Base-by-base conservation (phyloP, 2,113 vertebrate species). In the Pitta sordida region DNA sequence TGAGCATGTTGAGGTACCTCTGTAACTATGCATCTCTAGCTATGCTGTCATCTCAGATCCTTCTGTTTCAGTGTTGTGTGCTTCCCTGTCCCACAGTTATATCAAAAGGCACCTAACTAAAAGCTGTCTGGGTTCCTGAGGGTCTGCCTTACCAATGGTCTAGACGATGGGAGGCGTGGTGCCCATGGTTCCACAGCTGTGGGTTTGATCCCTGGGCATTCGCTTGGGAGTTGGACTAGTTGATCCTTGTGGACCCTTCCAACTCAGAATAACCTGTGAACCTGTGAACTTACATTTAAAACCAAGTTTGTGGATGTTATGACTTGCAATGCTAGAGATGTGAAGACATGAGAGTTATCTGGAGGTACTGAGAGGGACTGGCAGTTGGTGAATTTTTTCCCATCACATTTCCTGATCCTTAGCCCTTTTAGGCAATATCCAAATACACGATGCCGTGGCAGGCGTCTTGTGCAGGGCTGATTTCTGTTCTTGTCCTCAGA, bases 391-490 rank as follows among this genome's bases (percentile, higher is more conserved):
- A 76, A 29, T 43, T 46, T 56, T 77, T 91, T 65, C 24, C 44
- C 21, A 13, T 30, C 0, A 0, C 37, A 3, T 60, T 68, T 83
- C 46, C 44, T 58, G 32, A 30, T 69, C 39, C 67, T 46, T 26
- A 3, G 5, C 27, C 30, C 21, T 56, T 14, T 27, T 68, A 46
- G 22, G 46, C 37, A 49, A 8, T 13, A 26, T 29, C 21, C 48
- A 81, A 37, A 36, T 3, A 9, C 16, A 11, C 0, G 0, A 1
- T 2, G 7, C 19, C 27, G 23, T 29, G 49, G 59, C 4, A 6
- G 8, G 27, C 27, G 51, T 77, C 30, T 23, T 6, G 1, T 13
- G 36, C 60, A 76, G 51, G 74, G 49, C 39, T 53, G 20, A 6
- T 29, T 63, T 69, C 49, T 88, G 11, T 24, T 60, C 58, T 30